phyloP scores from a whole-genome alignment of 2,113 vertebrate genomes.

The pig (Sus scrofa) region DNA sequence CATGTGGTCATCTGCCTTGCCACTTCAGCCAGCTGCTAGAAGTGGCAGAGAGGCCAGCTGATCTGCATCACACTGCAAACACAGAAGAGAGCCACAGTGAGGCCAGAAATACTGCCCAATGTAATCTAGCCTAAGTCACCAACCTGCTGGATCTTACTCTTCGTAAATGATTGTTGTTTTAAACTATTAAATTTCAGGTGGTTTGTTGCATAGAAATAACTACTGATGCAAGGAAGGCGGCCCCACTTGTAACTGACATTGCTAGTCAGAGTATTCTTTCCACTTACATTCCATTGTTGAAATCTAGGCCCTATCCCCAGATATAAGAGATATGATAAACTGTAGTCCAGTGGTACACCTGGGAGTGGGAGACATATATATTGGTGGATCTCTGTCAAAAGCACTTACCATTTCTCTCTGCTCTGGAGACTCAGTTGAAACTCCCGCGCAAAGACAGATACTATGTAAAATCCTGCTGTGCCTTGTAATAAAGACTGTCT shows the following conservation, averaged over 20 bases:
- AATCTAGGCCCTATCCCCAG: background rate
- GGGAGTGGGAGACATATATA: background rate
- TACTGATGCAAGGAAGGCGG: background rate
- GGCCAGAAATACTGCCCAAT: background rate
- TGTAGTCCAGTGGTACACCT: background rate
- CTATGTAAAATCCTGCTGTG: background rate
- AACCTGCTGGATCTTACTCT: background rate
- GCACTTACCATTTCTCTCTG: background rate
- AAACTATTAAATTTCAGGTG: background rate
- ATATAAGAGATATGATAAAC: background rate
- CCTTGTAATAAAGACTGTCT: background rate
- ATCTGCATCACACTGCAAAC: background rate
- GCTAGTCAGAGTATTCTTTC: background rate
- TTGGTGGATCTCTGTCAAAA: background rate
- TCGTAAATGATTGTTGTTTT: background rate
- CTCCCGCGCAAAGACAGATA: background rate
- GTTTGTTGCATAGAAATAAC: background rate
- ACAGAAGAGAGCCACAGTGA: background rate
- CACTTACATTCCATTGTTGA: background rate
- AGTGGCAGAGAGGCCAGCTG: background rate
- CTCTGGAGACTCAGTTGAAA: background rate
- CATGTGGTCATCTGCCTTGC: background rate
- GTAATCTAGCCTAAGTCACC: background rate
- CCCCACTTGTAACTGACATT: background rate
- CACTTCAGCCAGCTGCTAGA: background rate